Conservation (phyloP, 2,113 vertebrate genomes). For the Paradisaea rubra region DNA sequence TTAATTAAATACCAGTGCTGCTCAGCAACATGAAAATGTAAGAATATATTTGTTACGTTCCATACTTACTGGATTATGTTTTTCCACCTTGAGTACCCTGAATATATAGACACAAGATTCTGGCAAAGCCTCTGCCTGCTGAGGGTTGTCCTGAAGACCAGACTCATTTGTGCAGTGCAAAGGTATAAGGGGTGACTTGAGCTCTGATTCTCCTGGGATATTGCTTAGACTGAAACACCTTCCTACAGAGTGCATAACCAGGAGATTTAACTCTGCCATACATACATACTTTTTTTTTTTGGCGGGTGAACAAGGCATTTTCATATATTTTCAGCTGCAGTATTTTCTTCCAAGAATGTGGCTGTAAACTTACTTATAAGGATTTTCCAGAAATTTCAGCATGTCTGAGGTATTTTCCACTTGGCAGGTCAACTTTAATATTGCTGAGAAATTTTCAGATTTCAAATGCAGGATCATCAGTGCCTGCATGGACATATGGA, state of each 20-base stretch:
- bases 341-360: background rate
- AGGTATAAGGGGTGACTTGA: background rate
- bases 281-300: background rate
- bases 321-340: background rate
- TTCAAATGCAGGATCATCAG: background rate
- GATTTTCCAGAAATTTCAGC: background rate
- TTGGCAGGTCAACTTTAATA: background rate
- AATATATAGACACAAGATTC: background rate
- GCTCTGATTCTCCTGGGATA: background rate
- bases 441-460: background rate
- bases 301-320: background rate
- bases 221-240: background rate
- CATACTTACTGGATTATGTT: background rate
- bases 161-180: background rate
- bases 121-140: background rate
- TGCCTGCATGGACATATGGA: background rate
- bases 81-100: background rate
- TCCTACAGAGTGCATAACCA: background rate
- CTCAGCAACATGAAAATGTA: background rate
- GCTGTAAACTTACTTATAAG: background rate
- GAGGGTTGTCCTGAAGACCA: background rate
- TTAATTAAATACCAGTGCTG: background rate
- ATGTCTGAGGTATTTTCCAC: background rate
- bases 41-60: background rate
- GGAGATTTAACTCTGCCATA: background rate